Percentiles rank a stretch among this genome's conserved stretches.
phyloP scores from a whole-genome alignment of 1,140 invertebrate species.

The Temnothorax nylanderi region DNA sequence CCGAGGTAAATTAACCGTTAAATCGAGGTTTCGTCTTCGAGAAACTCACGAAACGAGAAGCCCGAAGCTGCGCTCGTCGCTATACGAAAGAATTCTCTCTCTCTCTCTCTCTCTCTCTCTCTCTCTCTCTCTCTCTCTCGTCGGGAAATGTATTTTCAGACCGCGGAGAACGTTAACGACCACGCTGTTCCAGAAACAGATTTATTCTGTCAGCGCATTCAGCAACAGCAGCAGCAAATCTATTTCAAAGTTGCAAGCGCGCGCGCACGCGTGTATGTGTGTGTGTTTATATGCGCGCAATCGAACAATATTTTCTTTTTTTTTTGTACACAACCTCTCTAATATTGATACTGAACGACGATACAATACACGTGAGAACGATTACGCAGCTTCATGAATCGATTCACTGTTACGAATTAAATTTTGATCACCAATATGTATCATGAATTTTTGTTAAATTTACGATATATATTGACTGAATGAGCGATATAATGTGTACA shows the following conservation, averaged over 20 bases:
- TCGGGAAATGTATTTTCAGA: conserved; percentile 60
- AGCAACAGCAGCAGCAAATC: conserved; percentile 53
- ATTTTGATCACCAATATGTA: background rate
- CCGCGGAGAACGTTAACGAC: conserved; percentile 58
- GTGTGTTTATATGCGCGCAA: background rate
- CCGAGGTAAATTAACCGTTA: conserved; percentile 51
- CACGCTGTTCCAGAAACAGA: conserved; percentile 59
- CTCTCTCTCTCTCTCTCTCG: conserved; percentile 10
- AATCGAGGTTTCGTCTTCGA: conserved; percentile 62
- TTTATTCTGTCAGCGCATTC: conserved; percentile 59
- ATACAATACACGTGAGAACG: conserved; percentile 20
- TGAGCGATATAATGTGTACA: background rate
- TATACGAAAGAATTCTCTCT: conserved; percentile 39
- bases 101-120: background rate
- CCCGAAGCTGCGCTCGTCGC: conserved; percentile 26
- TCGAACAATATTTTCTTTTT: conserved; percentile 22
- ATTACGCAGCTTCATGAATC: conserved; percentile 28
- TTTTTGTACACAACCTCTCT: background rate
- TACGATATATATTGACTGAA: background rate
- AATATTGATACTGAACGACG: conserved; percentile 10
- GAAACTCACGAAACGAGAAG: conserved; percentile 59
- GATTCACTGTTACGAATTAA: conserved; percentile 24
- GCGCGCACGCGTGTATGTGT: background rate
- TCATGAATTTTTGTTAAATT: background rate
- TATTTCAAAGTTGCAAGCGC: conserved; percentile 41